phyloP scores from a whole-genome alignment of 1,140 invertebrate species.

The Diprion similis region DNA sequence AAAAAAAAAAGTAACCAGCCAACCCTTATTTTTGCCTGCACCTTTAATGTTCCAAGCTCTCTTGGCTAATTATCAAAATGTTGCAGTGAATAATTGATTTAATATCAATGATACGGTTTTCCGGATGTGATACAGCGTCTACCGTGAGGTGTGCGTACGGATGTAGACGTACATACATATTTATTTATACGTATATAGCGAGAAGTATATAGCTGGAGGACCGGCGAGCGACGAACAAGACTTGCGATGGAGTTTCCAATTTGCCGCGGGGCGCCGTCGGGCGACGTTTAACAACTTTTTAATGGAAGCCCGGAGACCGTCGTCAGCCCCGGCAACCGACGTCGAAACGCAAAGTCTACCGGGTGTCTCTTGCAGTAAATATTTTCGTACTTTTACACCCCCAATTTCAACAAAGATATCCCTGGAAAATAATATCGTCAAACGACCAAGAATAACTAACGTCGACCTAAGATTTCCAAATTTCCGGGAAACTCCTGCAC shows the following conservation, averaged over 20 bases:
- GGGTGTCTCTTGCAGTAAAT: conserved; percentile 4
- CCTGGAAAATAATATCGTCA: too few species aligned
- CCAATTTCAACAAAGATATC: too few species aligned
- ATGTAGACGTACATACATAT: conserved; percentile 27
- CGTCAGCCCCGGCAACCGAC: conserved; percentile 47
- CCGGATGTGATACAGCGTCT: background rate
- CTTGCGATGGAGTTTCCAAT: conserved; percentile 60
- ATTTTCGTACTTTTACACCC: background rate
- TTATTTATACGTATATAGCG: conserved; percentile 37
- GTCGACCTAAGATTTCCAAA: too few species aligned
- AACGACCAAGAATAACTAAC: too few species aligned
- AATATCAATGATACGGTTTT: conserved; percentile 39
- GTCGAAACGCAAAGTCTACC: conserved; percentile 48
- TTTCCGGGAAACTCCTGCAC: too few species aligned
- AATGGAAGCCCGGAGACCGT: conserved; percentile 58
- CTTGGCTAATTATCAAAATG: conserved; percentile 38
- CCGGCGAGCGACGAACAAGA: conserved; percentile 42
- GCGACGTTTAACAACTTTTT: conserved; percentile 63
- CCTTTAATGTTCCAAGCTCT: background rate
- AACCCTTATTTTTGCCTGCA: too few species aligned
- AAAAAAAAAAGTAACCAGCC: too few species aligned
- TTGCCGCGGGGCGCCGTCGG: conserved; percentile 60
- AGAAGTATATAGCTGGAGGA: conserved; percentile 36
- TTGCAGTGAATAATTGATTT: conserved; percentile 47
- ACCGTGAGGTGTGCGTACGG: background rate